Percentiles rank a stretch among this genome's conserved stretches.
Conservation (phyloP, 2,797 vertebrate species). For the Menidia menidia region DNA sequence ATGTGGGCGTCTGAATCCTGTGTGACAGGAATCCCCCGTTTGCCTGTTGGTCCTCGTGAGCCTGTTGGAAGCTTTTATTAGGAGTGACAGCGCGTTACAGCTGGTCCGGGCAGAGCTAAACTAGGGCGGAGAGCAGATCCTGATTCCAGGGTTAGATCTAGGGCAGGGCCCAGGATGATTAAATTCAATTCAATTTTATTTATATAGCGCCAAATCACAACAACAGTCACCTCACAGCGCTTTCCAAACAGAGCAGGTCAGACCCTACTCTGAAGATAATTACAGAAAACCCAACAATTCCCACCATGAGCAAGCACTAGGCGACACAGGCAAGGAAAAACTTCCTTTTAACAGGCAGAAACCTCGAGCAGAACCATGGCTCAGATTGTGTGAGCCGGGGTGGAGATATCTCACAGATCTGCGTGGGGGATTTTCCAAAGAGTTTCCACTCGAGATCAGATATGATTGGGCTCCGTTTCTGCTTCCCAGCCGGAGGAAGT, state of each 20-base stretch:
- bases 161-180: conserved; percentile 8
- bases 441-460: conserved; percentile 17
- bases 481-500: conserved; percentile 8
- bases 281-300: too few species aligned
- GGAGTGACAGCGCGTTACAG: neutral
- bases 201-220: too few species aligned
- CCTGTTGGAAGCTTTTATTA: neutral
- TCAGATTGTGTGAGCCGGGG: conserved; percentile 29
- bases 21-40: conserved; percentile 14
- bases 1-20: conserved; percentile 17
- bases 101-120: conserved; percentile 29
- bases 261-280: too few species aligned
- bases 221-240: too few species aligned
- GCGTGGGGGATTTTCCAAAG: neutral
- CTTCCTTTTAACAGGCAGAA: too few species aligned
- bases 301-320: too few species aligned
- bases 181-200: too few species aligned
- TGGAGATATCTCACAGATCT: conserved; percentile 18
- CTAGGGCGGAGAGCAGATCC: conserved; percentile 15
- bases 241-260: too few species aligned
- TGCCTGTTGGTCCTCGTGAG: conserved; percentile 18
- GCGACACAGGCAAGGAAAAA: too few species aligned
- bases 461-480: conserved; percentile 3
- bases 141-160: conserved; percentile 14
- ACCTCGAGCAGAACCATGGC: too few species aligned